Conservation (phyloP, 2,113 vertebrate species). For the Pantherophis guttatus region DNA sequence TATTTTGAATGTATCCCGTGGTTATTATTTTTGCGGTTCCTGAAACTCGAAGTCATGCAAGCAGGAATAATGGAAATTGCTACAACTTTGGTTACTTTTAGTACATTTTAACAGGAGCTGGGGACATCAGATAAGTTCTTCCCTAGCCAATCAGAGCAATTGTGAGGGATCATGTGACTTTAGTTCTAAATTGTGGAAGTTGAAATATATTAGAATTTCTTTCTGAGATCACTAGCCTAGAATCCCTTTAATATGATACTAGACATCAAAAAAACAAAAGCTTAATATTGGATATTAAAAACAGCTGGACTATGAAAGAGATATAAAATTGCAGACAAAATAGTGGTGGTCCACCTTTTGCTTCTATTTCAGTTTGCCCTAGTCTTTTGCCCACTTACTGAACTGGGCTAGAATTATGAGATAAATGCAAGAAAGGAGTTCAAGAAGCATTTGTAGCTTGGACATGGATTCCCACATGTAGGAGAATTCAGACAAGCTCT, state of each 20-base stretch:
- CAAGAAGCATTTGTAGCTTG: background rate
- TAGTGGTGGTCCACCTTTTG: too few species aligned
- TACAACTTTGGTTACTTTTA: background rate
- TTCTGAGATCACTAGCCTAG: background rate
- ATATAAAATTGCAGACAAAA: background rate
- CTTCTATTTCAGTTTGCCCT: background rate
- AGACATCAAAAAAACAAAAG: background rate
- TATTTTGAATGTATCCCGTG: background rate
- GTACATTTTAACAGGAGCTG: background rate
- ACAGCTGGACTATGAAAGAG: background rate
- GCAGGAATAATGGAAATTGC: background rate
- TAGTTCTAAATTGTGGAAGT: background rate
- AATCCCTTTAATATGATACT: background rate
- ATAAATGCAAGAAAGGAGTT: background rate
- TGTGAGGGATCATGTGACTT: background rate
- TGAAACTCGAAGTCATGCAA: background rate
- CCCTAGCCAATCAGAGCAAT: background rate
- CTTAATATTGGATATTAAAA: background rate
- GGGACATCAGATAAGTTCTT: background rate
- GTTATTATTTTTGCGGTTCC: background rate
- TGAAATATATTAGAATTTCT: background rate
- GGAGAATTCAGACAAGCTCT: background rate
- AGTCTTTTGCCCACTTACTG: background rate
- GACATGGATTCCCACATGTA: background rate
- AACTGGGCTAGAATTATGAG: rapidly evolving